These are phyloP conservation scores for Harpagoxenus sublaevis DNA, from an alignment of 2,888 invertebrate species.

Conservation along the genomic window DNA sequence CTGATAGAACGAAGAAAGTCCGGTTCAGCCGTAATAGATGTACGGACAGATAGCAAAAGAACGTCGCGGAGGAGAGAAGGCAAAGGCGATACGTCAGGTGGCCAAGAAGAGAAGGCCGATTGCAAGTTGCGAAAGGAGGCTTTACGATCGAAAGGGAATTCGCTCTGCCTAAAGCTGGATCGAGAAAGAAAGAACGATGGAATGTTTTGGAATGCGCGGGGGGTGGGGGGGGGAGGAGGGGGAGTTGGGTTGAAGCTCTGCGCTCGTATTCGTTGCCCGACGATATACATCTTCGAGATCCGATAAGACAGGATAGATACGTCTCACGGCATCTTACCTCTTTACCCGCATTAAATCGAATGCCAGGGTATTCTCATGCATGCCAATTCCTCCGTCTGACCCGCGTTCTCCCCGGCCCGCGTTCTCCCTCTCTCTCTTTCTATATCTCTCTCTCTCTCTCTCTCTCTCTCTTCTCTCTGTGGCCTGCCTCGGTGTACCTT, in stretches of 20 bases:
- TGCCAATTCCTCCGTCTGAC: slow-evolving; percentile 82
- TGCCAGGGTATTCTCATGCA: slow-evolving; percentile 85
- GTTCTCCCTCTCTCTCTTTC: neutral
- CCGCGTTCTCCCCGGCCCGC: slow-evolving; percentile 29
- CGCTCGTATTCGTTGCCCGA: slow-evolving; percentile 67
- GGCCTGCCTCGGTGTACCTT: slow-evolving; percentile 57
- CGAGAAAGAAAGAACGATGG: slow-evolving; percentile 53
- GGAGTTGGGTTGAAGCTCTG: slow-evolving; percentile 54
- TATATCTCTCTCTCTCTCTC: slow-evolving; percentile 25
- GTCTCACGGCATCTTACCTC: slow-evolving; percentile 83
- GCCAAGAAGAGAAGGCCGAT: slow-evolving; percentile 39
- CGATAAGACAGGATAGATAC: slow-evolving; percentile 84
- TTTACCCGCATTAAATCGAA: slow-evolving; percentile 85
- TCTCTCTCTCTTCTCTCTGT: slow-evolving; percentile 36
- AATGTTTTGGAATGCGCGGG: slow-evolving; percentile 42
- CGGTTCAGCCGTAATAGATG: neutral
- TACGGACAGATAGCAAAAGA: neutral
- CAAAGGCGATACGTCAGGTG: neutral
- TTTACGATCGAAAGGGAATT: slow-evolving; percentile 59
- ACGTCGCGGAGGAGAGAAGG: neutral
- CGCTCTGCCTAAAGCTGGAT: slow-evolving; percentile 70
- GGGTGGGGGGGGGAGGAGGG: neutral
- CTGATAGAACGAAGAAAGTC: neutral
- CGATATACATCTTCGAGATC: slow-evolving; percentile 84
- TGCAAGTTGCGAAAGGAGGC: slow-evolving; percentile 30